phyloP scores from a whole-genome alignment of 35 echinoderm and acorn worm genomes.

The Apostichopus japonicus region DNA sequence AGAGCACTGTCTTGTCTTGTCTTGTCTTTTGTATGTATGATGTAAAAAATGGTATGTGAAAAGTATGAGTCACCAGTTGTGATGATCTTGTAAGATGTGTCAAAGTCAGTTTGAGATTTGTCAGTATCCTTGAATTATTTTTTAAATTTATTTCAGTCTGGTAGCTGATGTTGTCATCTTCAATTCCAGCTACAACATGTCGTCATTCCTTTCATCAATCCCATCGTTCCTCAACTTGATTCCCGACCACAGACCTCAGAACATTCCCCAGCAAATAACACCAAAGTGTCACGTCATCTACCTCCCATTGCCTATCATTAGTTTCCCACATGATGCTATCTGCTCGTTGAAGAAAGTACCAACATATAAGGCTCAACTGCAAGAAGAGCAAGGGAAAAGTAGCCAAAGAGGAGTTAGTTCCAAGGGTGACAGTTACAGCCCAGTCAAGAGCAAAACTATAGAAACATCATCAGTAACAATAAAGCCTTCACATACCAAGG shows the following conservation, averaged over 20 bases:
- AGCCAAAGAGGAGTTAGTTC: no score
- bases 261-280: conserved; percentile 65
- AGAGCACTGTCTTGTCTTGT: no score
- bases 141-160: conserved; percentile 59
- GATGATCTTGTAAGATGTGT: not conserved
- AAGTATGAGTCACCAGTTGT: no score
- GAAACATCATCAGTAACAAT: not conserved
- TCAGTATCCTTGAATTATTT: not conserved
- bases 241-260: conserved; percentile 69
- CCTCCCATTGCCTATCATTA: conserved; percentile 73
- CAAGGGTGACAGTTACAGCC: not conserved
- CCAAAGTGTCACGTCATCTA: conserved; percentile 90
- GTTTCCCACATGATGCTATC: not conserved
- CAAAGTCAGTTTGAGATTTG: not conserved
- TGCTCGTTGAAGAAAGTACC: not conserved
- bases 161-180: conserved; percentile 88
- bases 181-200: conserved; percentile 93
- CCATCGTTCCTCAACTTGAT: conserved; percentile 87
- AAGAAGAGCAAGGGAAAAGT: no score
- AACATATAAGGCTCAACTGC: no score
- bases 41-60: no score
- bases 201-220: conserved; percentile 83
- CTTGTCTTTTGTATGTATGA: no score
- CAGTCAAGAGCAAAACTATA: not conserved
- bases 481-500: not conserved